Conservation (phyloP, 2,113 vertebrate genomes). For the Hemibagrus wyckioides region DNA sequence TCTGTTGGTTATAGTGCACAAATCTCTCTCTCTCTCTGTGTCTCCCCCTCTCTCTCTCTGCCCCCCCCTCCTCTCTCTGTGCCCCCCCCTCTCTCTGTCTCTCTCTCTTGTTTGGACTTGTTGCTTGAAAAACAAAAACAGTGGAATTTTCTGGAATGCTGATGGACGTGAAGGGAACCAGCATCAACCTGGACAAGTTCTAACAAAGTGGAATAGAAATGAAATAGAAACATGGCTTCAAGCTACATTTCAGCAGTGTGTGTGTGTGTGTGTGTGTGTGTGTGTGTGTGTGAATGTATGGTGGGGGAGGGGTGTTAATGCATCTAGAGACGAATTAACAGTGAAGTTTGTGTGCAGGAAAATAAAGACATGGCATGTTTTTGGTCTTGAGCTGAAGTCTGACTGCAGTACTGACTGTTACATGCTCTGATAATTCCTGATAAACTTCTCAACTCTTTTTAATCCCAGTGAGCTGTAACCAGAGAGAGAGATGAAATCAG, state of each 20-base stretch:
- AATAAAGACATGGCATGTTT: background rate
- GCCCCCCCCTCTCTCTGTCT: background rate
- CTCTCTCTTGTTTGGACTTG: slow-evolving; percentile 5
- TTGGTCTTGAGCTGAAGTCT: background rate
- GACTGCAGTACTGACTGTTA: background rate
- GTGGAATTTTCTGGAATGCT: slow-evolving; percentile 1
- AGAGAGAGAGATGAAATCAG: background rate
- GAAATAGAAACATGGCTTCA: slow-evolving; percentile 46
- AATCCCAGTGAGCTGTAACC: background rate
- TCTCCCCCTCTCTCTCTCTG: background rate
- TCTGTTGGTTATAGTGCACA: background rate
- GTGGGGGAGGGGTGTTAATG: background rate
- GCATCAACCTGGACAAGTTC: background rate
- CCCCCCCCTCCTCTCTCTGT: background rate
- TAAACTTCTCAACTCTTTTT: background rate
- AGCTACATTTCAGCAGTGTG: slow-evolving; percentile 55
- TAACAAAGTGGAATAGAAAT: slow-evolving; percentile 21
- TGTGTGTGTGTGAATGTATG: background rate
- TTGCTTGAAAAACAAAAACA: background rate
- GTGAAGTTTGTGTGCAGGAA: background rate
- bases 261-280: background rate
- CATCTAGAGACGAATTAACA: background rate
- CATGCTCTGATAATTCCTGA: background rate
- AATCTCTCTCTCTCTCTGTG: too few relatives aligned
- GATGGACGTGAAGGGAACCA: background rate